phyloP scores from a whole-genome alignment of 2,888 invertebrate species.

The Hybos culiciformis region DNA sequence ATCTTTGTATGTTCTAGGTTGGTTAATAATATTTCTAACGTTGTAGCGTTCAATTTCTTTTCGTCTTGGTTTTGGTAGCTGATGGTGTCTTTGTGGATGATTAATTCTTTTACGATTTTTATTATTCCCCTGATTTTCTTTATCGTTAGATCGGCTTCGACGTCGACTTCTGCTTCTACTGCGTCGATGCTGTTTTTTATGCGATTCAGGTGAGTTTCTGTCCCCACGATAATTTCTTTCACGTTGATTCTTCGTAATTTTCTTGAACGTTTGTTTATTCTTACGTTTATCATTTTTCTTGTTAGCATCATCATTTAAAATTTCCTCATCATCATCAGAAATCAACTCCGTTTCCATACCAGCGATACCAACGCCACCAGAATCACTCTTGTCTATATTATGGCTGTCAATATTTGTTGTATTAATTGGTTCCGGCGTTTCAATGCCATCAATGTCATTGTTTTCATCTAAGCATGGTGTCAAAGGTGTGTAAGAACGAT shows the following conservation, averaged over 20 bases:
- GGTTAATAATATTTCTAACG: slow-evolving; percentile 56
- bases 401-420: background rate
- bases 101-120: slow-evolving; percentile 11
- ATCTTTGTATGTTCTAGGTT: slow-evolving; percentile 50
- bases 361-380: slow-evolving; percentile 26
- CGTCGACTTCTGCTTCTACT: slow-evolving; percentile 16
- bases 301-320: slow-evolving; percentile 8
- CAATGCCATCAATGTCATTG: slow-evolving; percentile 20
- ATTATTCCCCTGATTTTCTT: slow-evolving; percentile 22
- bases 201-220: slow-evolving; percentile 32
- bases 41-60: slow-evolving; percentile 73
- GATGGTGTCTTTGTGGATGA: slow-evolving; percentile 15
- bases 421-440: background rate
- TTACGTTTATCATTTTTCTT: slow-evolving; percentile 37
- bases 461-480: slow-evolving; percentile 57
- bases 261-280: slow-evolving; percentile 57
- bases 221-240: slow-evolving; percentile 67
- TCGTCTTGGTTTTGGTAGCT: slow-evolving; percentile 49
- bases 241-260: slow-evolving; percentile 61
- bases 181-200: slow-evolving; percentile 8
- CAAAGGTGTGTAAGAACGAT: slow-evolving; percentile 58
- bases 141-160: slow-evolving; percentile 25
- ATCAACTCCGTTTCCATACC: slow-evolving; percentile 62
- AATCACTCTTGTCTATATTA: slow-evolving; percentile 1
- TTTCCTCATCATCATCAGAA: slow-evolving; percentile 46